Conservation (phyloP, 2,113 vertebrate species). For the Picathartes gymnocephalus region DNA sequence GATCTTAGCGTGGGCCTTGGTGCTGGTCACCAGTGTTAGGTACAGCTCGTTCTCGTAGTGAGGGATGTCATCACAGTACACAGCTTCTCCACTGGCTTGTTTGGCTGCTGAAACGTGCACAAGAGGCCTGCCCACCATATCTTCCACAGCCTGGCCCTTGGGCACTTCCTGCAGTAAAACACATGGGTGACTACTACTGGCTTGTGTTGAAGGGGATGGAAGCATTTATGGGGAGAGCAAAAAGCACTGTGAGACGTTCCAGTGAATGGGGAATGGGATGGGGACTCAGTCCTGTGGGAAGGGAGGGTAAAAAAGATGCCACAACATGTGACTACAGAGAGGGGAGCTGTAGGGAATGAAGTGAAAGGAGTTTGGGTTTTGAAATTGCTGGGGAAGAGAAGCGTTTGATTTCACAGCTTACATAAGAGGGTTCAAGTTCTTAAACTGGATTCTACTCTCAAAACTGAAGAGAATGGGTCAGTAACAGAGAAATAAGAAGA, state of each 20-base stretch:
- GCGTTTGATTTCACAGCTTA: not conserved
- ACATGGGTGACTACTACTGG: not conserved
- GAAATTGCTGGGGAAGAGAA: not conserved
- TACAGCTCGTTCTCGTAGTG: constrained; percentile 86
- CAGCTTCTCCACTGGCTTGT: constrained; percentile 90
- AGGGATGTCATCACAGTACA: constrained; percentile 95
- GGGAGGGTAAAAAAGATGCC: not conserved
- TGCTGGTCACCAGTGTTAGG: constrained; percentile 86
- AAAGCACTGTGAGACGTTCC: not conserved
- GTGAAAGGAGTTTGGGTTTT: not conserved
- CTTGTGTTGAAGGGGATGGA: not conserved
- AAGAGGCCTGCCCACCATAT: constrained; percentile 86
- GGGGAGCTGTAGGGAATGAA: not conserved
- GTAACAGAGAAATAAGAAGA: not conserved
- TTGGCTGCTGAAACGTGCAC: constrained; percentile 86
- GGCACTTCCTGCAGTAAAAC: constrained; percentile 81
- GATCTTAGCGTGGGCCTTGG: constrained; percentile 85
- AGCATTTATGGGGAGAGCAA: not conserved
- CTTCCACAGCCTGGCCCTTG: constrained; percentile 75
- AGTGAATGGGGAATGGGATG: not conserved
- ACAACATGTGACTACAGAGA: not conserved
- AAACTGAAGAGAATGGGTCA: not conserved
- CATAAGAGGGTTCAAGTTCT: not conserved
- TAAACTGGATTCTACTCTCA: not conserved
- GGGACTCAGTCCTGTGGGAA: not conserved